Evolutionary conservation across 2,113 vertebrate species (phyloP).

Genomic region (Nerophis ophidion): DNA sequence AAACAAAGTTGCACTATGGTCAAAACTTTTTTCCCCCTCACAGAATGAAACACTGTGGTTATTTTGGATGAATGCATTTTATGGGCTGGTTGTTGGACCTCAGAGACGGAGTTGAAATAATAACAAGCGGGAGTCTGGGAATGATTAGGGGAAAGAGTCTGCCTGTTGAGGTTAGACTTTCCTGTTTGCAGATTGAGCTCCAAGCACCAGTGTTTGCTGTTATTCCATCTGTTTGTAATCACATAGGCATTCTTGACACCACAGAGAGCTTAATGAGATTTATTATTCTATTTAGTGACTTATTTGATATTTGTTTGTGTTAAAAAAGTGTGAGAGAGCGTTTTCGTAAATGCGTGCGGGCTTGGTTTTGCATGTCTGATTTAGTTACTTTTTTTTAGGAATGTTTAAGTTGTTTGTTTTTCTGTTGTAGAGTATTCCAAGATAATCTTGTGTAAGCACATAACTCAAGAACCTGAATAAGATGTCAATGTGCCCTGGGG

Average conservation of each 20-base stretch:
- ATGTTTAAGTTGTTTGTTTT: not conserved
- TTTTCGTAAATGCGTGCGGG: conserved; percentile 16
- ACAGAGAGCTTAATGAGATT: conserved; percentile 72
- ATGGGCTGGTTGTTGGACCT: conserved; percentile 59
- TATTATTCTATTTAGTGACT: conserved; percentile 66
- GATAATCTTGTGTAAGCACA: conserved; percentile 7
- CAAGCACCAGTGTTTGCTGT: conserved; percentile 74
- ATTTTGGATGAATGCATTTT: conserved; percentile 58
- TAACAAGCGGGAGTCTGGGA: conserved; percentile 77
- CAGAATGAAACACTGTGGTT: conserved; percentile 35
- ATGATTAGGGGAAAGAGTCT: conserved; percentile 75
- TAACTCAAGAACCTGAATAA: conserved; percentile 7
- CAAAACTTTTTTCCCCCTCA: conserved; percentile 25
- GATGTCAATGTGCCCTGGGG: conserved; percentile 11
- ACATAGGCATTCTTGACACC: conserved; percentile 77
- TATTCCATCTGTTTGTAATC: conserved; percentile 88
- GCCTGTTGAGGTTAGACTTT: conserved; percentile 78
- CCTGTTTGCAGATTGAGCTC: conserved; percentile 85
- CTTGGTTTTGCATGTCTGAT: conserved; percentile 8
- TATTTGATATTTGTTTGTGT: conserved; percentile 67
- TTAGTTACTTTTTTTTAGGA: not conserved
- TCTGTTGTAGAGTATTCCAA: conserved; percentile 6
- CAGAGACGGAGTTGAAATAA: conserved; percentile 64
- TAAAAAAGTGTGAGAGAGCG: conserved; percentile 22
- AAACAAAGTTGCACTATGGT: conserved; percentile 7